Conservation (phyloP, 2,113 vertebrate species). For the Ellobius talpinus region DNA sequence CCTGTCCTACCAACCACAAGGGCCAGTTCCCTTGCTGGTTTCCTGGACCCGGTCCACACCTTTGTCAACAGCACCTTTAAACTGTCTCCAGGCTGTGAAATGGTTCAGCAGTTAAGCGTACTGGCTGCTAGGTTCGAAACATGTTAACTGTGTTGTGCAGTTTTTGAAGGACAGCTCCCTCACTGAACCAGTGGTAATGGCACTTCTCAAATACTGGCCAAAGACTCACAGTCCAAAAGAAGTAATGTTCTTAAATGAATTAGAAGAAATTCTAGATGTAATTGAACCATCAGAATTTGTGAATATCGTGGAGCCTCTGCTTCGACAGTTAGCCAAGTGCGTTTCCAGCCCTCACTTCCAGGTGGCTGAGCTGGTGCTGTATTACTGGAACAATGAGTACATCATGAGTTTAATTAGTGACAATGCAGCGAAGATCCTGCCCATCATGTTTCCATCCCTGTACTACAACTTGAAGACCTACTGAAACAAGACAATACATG, state of each 20-base stretch:
- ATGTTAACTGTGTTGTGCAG: too few species aligned
- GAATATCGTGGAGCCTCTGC: constrained; percentile 99
- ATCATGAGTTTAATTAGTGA: constrained; percentile 99
- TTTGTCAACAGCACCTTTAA: not conserved
- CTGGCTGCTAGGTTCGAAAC: too few species aligned
- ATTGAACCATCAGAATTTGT: constrained; percentile 99
- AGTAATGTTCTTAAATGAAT: constrained; percentile 98
- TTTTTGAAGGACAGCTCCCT: too few species aligned
- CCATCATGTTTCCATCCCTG: constrained; percentile 98
- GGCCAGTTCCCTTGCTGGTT: not conserved
- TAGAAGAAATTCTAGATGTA: constrained; percentile 98
- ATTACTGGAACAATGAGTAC: constrained; percentile 99
- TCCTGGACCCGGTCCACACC: not conserved
- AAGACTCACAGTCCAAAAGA: constrained; percentile 99
- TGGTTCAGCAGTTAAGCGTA: not conserved
- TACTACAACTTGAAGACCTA: constrained; percentile 99
- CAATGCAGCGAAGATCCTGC: constrained; percentile 97
- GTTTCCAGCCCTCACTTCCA: constrained; percentile 96
- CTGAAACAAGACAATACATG: constrained; percentile 99
- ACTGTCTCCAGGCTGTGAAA: not conserved
- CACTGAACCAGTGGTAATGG: constrained; percentile 92
- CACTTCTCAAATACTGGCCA: constrained; percentile 98
- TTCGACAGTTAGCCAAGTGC: constrained; percentile 97
- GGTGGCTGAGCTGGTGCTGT: constrained; percentile 98
- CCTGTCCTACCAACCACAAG: not conserved